These are phyloP conservation scores for Melanaphis sacchari DNA, from an alignment of 1,140 invertebrate species.

Conservation along the genomic window DNA sequence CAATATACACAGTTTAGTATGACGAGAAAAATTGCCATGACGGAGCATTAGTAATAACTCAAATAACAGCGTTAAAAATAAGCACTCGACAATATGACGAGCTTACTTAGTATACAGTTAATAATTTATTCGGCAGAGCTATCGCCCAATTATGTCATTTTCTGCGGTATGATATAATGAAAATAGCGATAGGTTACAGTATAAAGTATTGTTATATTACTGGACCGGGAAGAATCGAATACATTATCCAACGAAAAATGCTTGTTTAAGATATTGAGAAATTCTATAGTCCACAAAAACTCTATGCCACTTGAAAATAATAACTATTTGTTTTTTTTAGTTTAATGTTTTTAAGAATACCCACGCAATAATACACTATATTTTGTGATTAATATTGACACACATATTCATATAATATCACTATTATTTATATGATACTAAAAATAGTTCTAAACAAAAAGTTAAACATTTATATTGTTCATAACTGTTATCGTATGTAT, in stretches of 20 bases:
- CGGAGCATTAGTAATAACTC: neutral
- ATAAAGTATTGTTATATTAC: neutral
- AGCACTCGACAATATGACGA: neutral
- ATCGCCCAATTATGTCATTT: neutral
- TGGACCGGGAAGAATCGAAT: neutral
- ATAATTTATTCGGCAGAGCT: neutral
- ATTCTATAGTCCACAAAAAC: neutral
- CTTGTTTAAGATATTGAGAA: neutral
- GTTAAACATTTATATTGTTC: neutral
- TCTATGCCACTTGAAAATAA: neutral
- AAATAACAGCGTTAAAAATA: neutral
- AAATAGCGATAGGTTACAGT: neutral
- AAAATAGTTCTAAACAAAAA: neutral
- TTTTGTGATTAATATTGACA: neutral
- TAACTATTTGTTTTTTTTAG: neutral
- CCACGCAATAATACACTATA: neutral
- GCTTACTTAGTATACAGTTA: neutral
- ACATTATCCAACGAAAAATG: neutral
- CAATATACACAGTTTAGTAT: neutral
- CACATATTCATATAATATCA: no score
- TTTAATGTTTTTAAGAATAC: neutral
- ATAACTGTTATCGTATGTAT: neutral
- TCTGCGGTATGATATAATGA: neutral
- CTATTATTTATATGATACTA: no score
- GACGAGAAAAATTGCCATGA: neutral